Base-by-base conservation (phyloP, 2,797 vertebrate species). In the Lepus oiostolus region DNA sequence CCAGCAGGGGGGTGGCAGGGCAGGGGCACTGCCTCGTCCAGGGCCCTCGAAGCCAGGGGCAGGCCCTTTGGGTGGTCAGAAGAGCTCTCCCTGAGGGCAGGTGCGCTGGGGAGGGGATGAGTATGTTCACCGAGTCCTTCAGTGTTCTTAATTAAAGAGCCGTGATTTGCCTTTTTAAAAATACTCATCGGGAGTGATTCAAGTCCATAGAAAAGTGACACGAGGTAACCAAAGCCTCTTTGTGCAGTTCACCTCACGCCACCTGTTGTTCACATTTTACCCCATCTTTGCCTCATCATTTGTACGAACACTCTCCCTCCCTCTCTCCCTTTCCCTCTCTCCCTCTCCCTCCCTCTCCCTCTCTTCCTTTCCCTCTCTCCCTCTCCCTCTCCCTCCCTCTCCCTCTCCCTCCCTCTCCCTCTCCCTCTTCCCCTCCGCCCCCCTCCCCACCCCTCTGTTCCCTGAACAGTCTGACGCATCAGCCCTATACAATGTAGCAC, bases 201-300 rank as follows among this genome's bases (percentile, higher is more conserved):
- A 71, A 52, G 82, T 63, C 58, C 81, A 71, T 13, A 92, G 47
- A 76, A 81, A 95, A 68, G 50, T 67, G 80, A 28, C 30, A 42
- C 68, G 50, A 90, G 35, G 19, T 68, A 87, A 63, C 42, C 62
- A 85, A 54, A 89, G 10, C 12, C 26, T 8, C 50, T 10, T 10
- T 38, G 1, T 2, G 22, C 8, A n/a, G 60, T 85, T 60, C 24
- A 10, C 74, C 12, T 9, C 38, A 54, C 28, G 19, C 71, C 8
- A 35, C 28, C 24, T 62, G 32, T 30, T 70, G 14, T 35, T 83
- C 35, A 32, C 30, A 22, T 60, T 32, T 71, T 72, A 19, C n/a
- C n/a, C 30, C 30, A 17, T 77, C 17, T 58, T 77, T 65, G 74
- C 12, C 88, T 76, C 42, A 22, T 26, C 42, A 24, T 70, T 47